phyloP scores from a whole-genome alignment of 2,888 invertebrate genomes.

The Troilus luridus region DNA sequence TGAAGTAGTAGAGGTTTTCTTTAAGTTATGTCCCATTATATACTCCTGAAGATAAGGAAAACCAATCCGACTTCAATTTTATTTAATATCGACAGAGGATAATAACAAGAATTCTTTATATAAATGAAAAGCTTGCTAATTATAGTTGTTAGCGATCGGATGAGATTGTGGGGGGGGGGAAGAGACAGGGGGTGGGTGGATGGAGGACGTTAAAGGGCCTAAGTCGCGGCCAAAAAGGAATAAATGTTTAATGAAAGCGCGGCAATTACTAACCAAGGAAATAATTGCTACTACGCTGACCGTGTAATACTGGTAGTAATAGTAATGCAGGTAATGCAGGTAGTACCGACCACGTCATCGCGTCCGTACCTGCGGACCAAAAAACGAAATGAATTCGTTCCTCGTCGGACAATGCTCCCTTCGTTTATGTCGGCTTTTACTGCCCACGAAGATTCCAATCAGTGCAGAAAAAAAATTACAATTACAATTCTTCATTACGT shows the following conservation, averaged over 20 bases:
- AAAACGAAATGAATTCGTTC: slow-evolving; percentile 14
- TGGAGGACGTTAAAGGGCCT: neutral
- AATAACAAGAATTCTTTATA: neutral
- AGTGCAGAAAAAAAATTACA: neutral
- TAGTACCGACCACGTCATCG: neutral
- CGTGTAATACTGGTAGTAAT: slow-evolving; percentile 19
- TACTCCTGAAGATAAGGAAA: neutral
- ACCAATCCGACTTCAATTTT: neutral
- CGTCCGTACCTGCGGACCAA: neutral
- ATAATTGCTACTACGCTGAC: neutral
- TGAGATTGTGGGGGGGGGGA: too few species aligned
- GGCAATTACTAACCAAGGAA: slow-evolving; percentile 27
- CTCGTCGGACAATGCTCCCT: neutral
- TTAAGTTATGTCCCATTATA: neutral
- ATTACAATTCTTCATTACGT: neutral
- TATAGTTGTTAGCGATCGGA: slow-evolving; percentile 30
- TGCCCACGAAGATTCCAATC: neutral
- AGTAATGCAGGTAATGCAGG: neutral
- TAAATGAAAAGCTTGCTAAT: slow-evolving; percentile 21
- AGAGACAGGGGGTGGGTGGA: neutral
- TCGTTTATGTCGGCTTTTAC: neutral
- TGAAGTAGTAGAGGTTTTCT: too few species aligned
- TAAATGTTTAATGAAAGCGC: slow-evolving; percentile 20
- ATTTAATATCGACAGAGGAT: neutral
- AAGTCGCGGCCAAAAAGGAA: neutral